Evolutionary conservation across 2,113 vertebrate species (phyloP).

Genomic region (Aepyceros melampus): DNA sequence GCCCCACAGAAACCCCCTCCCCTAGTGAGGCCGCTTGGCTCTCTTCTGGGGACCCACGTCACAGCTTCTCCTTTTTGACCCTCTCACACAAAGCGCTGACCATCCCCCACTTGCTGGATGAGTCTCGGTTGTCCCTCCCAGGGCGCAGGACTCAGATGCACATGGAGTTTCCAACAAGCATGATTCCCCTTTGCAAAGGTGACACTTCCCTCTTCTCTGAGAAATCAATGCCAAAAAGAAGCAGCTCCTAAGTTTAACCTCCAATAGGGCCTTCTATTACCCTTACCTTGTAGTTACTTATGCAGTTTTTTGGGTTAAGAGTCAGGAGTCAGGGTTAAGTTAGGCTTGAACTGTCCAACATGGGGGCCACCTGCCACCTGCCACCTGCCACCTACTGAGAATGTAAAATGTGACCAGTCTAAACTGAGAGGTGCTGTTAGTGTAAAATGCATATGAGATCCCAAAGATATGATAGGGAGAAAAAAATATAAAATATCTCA

Average conservation of each 20-base stretch:
- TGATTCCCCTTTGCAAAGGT: background rate
- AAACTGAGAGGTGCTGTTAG: background rate
- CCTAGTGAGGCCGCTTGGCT: background rate
- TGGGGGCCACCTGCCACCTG: background rate
- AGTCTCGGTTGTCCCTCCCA: background rate
- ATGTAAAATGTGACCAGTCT: background rate
- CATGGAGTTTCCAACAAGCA: background rate
- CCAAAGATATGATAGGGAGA: background rate
- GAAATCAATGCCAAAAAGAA: background rate
- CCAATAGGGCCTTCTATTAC: background rate
- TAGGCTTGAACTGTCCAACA: background rate
- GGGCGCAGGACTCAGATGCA: background rate
- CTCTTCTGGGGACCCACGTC: background rate
- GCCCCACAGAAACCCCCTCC: rapidly evolving
- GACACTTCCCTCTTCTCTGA: background rate
- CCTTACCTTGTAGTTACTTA: background rate
- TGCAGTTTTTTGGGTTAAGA: background rate
- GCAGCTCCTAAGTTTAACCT: background rate
- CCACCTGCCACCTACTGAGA: background rate
- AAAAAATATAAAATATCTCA: background rate
- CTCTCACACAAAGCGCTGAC: background rate
- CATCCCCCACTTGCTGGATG: background rate
- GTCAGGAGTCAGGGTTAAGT: background rate
- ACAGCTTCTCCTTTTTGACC: background rate
- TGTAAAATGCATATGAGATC: background rate